Evolutionary conservation across 92 coral and sea anemone species (phyloP), one percentile per base, ranked within the genome.

Genomic region (Phenganax marumi): DNA sequence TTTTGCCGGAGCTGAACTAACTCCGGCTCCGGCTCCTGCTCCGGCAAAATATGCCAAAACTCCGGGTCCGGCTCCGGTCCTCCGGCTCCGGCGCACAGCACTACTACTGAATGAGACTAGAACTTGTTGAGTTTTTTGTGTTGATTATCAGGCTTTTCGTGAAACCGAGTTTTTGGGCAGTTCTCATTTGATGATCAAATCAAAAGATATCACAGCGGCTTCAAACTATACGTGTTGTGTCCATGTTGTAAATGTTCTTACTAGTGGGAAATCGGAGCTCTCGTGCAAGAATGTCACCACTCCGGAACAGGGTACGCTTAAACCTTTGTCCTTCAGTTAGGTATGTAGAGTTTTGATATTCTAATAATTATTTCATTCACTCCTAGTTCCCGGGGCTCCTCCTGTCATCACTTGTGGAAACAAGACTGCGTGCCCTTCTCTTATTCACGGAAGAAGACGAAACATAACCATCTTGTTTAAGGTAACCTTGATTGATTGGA

Each of bases 201-300:
- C 71, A 2, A 56, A 19, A 16, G 46, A 77, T 22, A 17, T 77
- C 12, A 58, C 71, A 0, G 82, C 71, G 1, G 48, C 46, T 21
- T 24, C 82, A 58, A 61, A 77, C 57, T 77, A 77, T 48, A 33
- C 8, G 8, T 77, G 82, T 17, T 77, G 82, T 61, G 82, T 77
- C 46, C 52, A 52, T 13, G 82, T 77, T 77, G 82, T 26, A 52
- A 77, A 58, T 62, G 82, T 58, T 12, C 1, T 58, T 24, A 77
- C 54, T 16, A 77, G 82, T 24, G 10, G 39, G n/a, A 22, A 26
- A 0, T 77, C 82, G 8, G 71, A 77, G 14, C 53, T 19, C 12
- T 17, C 56, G 9, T 77, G 82, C 43, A 21, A 23, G 17, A 77
- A 43, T 50, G 61, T 77, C 24, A 60, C 55, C 7, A 77, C 70